Conservation (phyloP, 1,140 invertebrate genomes). For the Linepithema humile region DNA sequence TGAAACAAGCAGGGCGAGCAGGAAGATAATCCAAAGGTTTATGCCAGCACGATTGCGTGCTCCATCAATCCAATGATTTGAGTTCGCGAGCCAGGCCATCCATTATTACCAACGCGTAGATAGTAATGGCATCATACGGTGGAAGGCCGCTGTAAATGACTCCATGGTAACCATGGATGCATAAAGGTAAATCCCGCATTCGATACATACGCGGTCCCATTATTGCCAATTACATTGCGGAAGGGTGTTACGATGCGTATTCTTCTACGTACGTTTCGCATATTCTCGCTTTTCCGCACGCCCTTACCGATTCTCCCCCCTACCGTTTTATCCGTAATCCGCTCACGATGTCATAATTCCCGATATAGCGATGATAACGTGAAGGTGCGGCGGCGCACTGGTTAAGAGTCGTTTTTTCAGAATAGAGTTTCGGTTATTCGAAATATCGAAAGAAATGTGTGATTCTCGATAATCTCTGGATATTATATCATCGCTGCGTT, state of each 20-base stretch:
- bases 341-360: conserved; percentile 11
- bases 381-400: background rate
- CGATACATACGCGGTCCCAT: conserved; percentile 38
- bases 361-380: conserved; percentile 11
- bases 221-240: conserved; percentile 62
- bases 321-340: background rate
- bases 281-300: background rate
- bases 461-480: conserved; percentile 7
- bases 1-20: conserved; percentile 3
- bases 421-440: conserved; percentile 19
- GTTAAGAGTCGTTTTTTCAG: conserved; percentile 20
- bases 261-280: background rate
- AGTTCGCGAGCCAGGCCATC: conserved; percentile 34
- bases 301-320: background rate
- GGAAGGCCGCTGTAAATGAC: conserved; percentile 38
- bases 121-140: conserved; percentile 40
- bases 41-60: conserved; percentile 62
- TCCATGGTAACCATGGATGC: conserved; percentile 41
- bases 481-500: conserved; percentile 11
- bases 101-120: conserved; percentile 64
- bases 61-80: conserved; percentile 59
- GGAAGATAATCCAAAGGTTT: conserved; percentile 66
- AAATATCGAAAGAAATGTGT: conserved; percentile 31
- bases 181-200: conserved; percentile 57
- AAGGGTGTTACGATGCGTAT: background rate